Evolutionary conservation across 2,888 invertebrate species (phyloP), one percentile per base, ranked within the genome.

Genomic region (Drosophila longiperda): DNA sequence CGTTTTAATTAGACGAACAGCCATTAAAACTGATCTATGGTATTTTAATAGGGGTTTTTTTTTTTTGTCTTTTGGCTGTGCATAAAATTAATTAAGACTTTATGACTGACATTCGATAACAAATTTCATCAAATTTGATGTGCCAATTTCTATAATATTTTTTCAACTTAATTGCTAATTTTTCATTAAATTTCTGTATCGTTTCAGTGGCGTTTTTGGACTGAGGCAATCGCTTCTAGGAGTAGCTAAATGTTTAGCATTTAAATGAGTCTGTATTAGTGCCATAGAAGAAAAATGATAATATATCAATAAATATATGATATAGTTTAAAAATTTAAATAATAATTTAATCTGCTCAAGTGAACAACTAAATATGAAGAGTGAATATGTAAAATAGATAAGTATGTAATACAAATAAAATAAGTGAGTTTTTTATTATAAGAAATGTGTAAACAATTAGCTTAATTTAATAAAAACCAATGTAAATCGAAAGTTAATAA

Each of bases 1-100:
- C 60, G 67, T 75, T 86, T 89, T 89, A 89, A 89, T 82, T 86
- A 86, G 77, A 64, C 73, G 65, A 67, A 64, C 65, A 73, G 29
- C 75, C 69, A 76, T 84, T 70, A 73, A 87, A 79, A 72, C 65
- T 82, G 73, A 84, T 85, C 82, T 78, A 85, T 85, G 54, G 52
- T 53, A 67, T 53, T 67, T 67, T 71, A 83, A 89, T 87, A 77
- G 78, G 63, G 55, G 66, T 62, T 20, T 33, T 33, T 20, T 33
- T 20, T 33, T 33, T 6, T 1, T 23, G 15, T 9, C 26, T 61
- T 66, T 63, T 29, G 29, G 54, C 33, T 59, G 15, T 6, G 20
- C 75, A 67, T 50, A 61, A 69, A 64, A 66, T 63, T 66, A 76
- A 80, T 77, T 71, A 81, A 81, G 29, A 29, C 55, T 66, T 80